Base-by-base conservation (phyloP, 2,797 vertebrate species). In the Pogoniulus pusillus region DNA sequence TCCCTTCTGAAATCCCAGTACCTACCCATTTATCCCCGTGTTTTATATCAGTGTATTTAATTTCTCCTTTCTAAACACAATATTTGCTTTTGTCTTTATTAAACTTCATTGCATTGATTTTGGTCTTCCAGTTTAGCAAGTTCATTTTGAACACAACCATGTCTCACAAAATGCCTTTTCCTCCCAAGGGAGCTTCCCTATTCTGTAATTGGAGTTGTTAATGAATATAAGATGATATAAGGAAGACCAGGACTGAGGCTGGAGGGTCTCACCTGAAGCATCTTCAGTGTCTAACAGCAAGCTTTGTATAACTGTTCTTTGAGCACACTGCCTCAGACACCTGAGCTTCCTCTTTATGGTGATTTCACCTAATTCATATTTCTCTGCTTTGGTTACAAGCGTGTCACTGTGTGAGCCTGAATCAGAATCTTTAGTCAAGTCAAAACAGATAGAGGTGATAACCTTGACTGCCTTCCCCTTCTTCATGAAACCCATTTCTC, bases 101-200 rank as follows among this genome's bases (percentile, higher is more conserved):
- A 83, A 60, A 93, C 87, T 93, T 90, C 49, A 90, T 71, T 64
- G 64, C 83, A 93, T 79, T 57, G 88, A 95, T 96, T 95, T 91
- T 39, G 51, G n/a, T 90, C 71, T 80, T 90, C 62, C 55, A 77
- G 80, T 82, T 82, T 85, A 93, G 90, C 72, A 89, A 69, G 79
- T 74, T 80, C 29, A 77, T 90, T 93, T 93, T 85, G 69, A 90
- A 93, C 75, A 65, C 72, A 82, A 90, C 80, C 45, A 59, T 82
- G 86, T 82, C 41, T 75, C 47, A n/a, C 47, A 69, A 93, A 96
- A 54, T 89, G 55, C 37, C 78, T 85, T 71, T n/a, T 69, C n/a
- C 41, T 95, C 90, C 72, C 86, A 77, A 75, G 51, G 15, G 54
- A 29, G n/a, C 43, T 74, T 77, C 37, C 29, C 51, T 90, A 34